A percentile compares a stretch with the other conserved stretches of the same genome.
These are phyloP conservation scores for Nansenia antarctica DNA, from an alignment of 2,113 vertebrate species.

Conservation along the genomic window DNA sequence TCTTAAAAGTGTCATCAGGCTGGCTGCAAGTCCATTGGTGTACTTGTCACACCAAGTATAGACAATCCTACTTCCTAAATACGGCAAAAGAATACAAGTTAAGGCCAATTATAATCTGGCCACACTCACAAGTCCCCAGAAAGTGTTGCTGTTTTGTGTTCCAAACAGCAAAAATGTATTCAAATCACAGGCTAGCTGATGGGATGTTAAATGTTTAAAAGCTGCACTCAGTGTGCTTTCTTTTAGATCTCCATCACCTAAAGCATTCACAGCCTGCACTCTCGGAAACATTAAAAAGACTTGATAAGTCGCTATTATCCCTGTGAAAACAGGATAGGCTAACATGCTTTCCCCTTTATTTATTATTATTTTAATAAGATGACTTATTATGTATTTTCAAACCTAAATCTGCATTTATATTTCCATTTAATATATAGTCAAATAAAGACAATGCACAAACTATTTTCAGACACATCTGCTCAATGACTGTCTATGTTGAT, in stretches of 20 bases:
- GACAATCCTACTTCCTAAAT: neutral
- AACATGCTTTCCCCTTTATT: neutral
- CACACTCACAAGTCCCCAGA: neutral
- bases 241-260: conserved; percentile 30
- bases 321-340: conserved; percentile 6
- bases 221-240: conserved; percentile 25
- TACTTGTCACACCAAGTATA: neutral
- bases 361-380: neutral
- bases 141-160: conserved; percentile 11
- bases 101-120: neutral
- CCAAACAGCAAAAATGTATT: neutral
- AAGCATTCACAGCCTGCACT: conserved; percentile 27
- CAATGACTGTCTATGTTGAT: neutral
- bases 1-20: conserved; percentile 23
- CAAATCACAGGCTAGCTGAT: conserved; percentile 17
- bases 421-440: neutral
- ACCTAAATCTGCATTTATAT: neutral
- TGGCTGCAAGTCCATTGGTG: neutral
- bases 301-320: conserved; percentile 33
- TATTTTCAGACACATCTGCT: neutral
- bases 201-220: conserved; percentile 41
- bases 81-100: neutral
- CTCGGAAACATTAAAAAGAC: conserved; percentile 35
- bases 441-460: neutral
- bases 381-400: neutral